These are phyloP conservation scores for Tyrophagus putrescentiae DNA, from an alignment of 1,140 invertebrate species.

Conservation along the genomic window DNA sequence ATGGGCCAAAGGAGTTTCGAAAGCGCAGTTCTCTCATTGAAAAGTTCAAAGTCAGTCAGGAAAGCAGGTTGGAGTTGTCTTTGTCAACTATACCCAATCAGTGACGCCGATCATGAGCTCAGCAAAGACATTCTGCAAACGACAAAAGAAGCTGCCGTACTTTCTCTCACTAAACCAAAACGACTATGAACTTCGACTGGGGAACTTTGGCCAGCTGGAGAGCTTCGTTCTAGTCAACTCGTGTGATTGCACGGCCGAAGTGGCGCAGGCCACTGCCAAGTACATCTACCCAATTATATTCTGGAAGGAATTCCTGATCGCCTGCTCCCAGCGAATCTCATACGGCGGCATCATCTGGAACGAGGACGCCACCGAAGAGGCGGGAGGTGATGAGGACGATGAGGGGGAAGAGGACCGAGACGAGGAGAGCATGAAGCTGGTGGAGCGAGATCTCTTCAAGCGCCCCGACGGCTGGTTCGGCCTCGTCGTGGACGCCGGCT, in stretches of 20 bases:
- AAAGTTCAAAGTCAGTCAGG: conserved; percentile 12
- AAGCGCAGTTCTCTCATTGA: conserved; percentile 17
- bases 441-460: conserved; percentile 5
- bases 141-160: conserved; percentile 6
- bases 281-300: conserved; percentile 13
- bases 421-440: not conserved
- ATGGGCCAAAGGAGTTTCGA: not conserved
- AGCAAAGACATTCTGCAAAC: not conserved
- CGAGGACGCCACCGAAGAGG: not conserved
- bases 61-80: conserved; percentile 14
- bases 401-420: not conserved
- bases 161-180: conserved; percentile 18
- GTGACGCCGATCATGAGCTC: not conserved
- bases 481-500: conserved; percentile 11
- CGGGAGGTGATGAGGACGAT: not conserved
- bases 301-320: conserved; percentile 20
- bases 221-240: conserved; percentile 18
- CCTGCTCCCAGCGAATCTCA: not conserved
- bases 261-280: not conserved
- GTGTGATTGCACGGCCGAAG: not conserved
- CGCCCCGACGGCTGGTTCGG: conserved; percentile 10
- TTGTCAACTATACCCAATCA: conserved; percentile 2
- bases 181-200: conserved; percentile 19
- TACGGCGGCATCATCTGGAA: conserved; percentile 21
- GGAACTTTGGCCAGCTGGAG: conserved; percentile 18